A percentile compares a stretch with the other conserved stretches of the same genome.
phyloP scores from a whole-genome alignment of 2,888 invertebrate genomes.

The Eupeodes luniger region DNA sequence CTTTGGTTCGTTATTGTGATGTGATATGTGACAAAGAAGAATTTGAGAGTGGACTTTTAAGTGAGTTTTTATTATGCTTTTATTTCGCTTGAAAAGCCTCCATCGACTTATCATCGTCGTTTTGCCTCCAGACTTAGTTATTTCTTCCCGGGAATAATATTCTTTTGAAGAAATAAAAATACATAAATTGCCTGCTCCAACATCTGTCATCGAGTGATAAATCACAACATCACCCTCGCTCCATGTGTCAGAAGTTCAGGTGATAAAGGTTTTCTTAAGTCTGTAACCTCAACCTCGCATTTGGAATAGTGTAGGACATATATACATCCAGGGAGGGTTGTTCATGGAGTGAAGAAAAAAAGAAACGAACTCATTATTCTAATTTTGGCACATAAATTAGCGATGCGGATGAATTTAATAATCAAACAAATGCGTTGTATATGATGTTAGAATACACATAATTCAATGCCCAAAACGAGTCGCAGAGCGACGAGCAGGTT shows the following conservation, averaged over 20 bases:
- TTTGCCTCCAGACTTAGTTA: conserved; percentile 5
- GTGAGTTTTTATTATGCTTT: conserved; percentile 64
- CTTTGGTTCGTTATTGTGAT: conserved; percentile 40
- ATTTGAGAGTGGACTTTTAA: conserved; percentile 66
- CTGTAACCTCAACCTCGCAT: not conserved
- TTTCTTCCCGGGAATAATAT: not conserved
- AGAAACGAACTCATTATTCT: conserved; percentile 54
- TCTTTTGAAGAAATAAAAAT: conserved; percentile 25
- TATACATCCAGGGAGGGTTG: too few species aligned
- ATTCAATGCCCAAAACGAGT: conserved; percentile 2
- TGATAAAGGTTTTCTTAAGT: conserved; percentile 7
- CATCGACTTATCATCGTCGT: not conserved
- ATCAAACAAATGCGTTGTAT: conserved; percentile 1
- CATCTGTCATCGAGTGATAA: conserved; percentile 49
- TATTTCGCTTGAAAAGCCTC: conserved; percentile 22
- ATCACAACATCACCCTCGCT: conserved; percentile 29
- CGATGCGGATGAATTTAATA: conserved; percentile 65
- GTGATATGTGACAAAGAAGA: conserved; percentile 61
- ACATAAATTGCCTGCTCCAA: conserved; percentile 43
- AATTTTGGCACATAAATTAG: conserved; percentile 66
- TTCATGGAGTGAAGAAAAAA: not conserved
- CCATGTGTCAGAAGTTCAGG: conserved; percentile 31
- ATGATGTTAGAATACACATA: not conserved
- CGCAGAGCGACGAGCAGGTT: not conserved
- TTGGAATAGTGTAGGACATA: too few species aligned